A percentile compares a stretch with the other conserved stretches of the same genome.
phyloP scores from a whole-genome alignment of 2,888 invertebrate genomes.

The Limulus polyphemus region DNA sequence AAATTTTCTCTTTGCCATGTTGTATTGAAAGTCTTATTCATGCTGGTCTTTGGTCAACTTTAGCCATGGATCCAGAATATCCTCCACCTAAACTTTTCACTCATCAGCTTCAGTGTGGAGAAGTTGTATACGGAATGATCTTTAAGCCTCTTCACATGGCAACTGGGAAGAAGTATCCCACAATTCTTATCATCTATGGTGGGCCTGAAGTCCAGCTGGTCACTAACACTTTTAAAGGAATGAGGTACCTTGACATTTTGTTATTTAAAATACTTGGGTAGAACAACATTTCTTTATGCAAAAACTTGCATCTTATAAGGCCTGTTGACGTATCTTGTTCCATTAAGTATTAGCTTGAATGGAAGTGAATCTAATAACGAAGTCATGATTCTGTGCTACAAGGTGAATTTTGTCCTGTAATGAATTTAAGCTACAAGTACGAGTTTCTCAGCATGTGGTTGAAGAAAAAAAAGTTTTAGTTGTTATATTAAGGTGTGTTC shows the following conservation, averaged over 20 bases:
- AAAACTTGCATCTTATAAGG: neutral
- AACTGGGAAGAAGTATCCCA: slow-evolving; percentile 62
- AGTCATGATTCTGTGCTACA: too few species aligned
- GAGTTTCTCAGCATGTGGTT: too few species aligned
- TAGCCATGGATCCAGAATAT: too few species aligned
- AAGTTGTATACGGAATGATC: slow-evolving; percentile 69
- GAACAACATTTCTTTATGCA: slow-evolving; percentile 3
- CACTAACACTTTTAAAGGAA: slow-evolving; percentile 70
- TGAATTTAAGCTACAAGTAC: too few species aligned
- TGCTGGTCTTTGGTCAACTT: too few species aligned
- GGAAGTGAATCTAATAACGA: too few species aligned
- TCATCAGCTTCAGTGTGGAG: slow-evolving; percentile 53
- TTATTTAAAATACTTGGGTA: neutral
- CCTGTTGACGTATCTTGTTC: neutral
- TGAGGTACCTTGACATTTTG: slow-evolving; percentile 42
- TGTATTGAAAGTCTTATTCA: too few species aligned
- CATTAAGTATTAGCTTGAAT: too few species aligned
- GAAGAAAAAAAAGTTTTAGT: too few species aligned
- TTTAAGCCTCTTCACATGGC: slow-evolving; percentile 52
- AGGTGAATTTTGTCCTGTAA: too few species aligned
- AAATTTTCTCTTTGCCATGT: too few species aligned
- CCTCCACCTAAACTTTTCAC: slow-evolving; percentile 56
- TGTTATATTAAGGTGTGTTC: too few species aligned
- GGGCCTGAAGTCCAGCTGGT: slow-evolving; percentile 98
- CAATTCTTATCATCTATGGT: slow-evolving; percentile 91